Evolutionary conservation across 2,888 invertebrate species (phyloP), one percentile per base, ranked within the genome.

Genomic region (Drosophila nigricruria): DNA sequence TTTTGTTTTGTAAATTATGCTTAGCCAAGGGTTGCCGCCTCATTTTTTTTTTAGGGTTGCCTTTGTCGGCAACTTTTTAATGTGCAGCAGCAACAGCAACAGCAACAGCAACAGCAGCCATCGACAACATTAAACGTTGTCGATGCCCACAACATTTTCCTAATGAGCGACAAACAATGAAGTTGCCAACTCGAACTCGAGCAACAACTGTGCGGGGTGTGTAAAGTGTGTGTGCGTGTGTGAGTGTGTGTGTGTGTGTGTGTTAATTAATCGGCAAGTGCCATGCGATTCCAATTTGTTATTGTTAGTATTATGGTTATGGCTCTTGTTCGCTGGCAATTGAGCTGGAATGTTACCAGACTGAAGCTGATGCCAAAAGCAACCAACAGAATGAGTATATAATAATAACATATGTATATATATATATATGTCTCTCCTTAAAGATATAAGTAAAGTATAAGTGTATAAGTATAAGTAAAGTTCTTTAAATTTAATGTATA

Each of bases 281-380:
- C 68, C 84, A 85, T 84, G 89, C 89, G 49, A 89, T 73, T 79
- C 77, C 81, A 88, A 85, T 86, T 85, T 89, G 89, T 89, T 83
- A 77, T 79, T 86, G 72, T 79, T 73, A 62, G 57, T 53, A 53
- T 66, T 81, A 81, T 70, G 71, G 71, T 73, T 67, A 73, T 80
- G 70, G 73, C 60, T 60, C 50, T 64, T 74, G 70, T 54, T 69
- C 53, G 32, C 57, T 50, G 58, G 49, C 38, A 71, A 73, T 60
- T 64, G 62, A 30, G 40, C 23, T 53, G 43, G 34, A 58, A 50
- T 63, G 81, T 50, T 63, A 58, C 34, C 42, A 36, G n/a, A 25
- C 9, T 25, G 32, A 14, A 6, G 25, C 62, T n/a, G 12, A 10
- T 5, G 47, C 27, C n/a, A 18, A 30, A 6, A n/a, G 47, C 47